Evolutionary conservation across 1,140 invertebrate genomes (phyloP), one percentile per base, ranked within the genome.

Genomic region (Gryllus bimaculatus): DNA sequence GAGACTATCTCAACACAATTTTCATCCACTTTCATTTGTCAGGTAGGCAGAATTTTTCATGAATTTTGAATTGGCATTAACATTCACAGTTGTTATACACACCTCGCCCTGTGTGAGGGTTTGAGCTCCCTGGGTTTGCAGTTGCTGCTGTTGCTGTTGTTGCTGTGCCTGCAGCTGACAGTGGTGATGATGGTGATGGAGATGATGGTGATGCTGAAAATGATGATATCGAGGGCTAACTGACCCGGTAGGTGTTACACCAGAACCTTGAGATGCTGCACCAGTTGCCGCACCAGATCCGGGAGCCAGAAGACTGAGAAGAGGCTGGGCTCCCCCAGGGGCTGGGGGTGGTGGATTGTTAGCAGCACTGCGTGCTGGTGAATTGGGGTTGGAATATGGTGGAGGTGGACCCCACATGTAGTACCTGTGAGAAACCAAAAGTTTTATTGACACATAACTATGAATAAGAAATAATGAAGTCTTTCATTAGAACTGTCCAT

Each of bases 381-480:
- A 79, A 21, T 79, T 75, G 26, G 91, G 91, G 82, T 92, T 91
- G 77, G 91, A 92, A 83, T 93, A 93, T 0, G 92, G 92, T 5
- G 92, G 92, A 13, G 92, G 92, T 18, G 92, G 92, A 20, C 92
- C 92, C 92, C 92, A 93, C 18, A 92, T 82, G 77, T 84, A 83
- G 80, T 78, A 80, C 18, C 54, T 47, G 54, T 18, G 54, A 66
- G 18, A 66, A 66, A 66, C 10, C 54, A 66, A 66, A 66, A 7
- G 1, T 10, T 66, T 66, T 66, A 13, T 13, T 66, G 54, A 10
- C 18, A 66, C 7, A 39, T 39, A 39, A 2, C 1, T 39, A 2
- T 5, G 5, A 2, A 39, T 39, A 2, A 39, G 26, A 39, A 39
- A 39, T 5, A 2, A 5, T 39, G 26, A 39, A 39, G 26, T 39